Evolutionary conservation across 2,113 vertebrate genomes (phyloP), one percentile per base, ranked within the genome.

Genomic region (Corythaeola cristata): DNA sequence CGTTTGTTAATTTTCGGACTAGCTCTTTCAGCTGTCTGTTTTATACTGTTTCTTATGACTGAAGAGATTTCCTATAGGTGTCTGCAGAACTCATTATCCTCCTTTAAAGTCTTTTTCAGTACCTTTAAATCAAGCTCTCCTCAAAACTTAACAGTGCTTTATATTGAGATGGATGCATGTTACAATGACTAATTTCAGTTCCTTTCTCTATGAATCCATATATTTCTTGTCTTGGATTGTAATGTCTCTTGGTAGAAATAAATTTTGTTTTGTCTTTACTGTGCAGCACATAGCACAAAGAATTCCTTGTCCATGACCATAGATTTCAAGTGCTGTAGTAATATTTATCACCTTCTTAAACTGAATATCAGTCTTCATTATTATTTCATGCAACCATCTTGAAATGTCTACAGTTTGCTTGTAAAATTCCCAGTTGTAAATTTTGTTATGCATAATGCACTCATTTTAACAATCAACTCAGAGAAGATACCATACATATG

Each of bases 71-170:
- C 37, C 47, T 74, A 5, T 49, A 64, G 6, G 13, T 45, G 41
- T 72, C 89, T 95, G 84, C 85, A 93, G 60, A 97, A 78, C 28
- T 67, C 89, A 72, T 97, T 85, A 85, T 47, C 53, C 8, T 87
- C 23, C 52, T 95, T 89, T 59, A n/a, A 75, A 91, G 56, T 8
- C 4, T 84, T 87, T 94, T 87, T 81, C 77, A 67, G n/a, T 63
- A 67, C 13, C 47, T 95, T 71, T 94, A 91, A 85, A 94, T 95
- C 90, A 89, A 59, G 22, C 12, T 59, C 26, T 89, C 39, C 14
- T 18, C 8, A 39, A 72, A 67, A 74, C 27, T 63, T 94, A 64
- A 52, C 20, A 82, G 52, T 59, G 58, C 18, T 85, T 78, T 91
- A 28, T 89, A 27, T 91, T 93, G 81, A 81, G 37, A 32, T 58